Base-by-base conservation (phyloP, 2,113 vertebrate genomes). In the Oreochromis spilurus region DNA sequence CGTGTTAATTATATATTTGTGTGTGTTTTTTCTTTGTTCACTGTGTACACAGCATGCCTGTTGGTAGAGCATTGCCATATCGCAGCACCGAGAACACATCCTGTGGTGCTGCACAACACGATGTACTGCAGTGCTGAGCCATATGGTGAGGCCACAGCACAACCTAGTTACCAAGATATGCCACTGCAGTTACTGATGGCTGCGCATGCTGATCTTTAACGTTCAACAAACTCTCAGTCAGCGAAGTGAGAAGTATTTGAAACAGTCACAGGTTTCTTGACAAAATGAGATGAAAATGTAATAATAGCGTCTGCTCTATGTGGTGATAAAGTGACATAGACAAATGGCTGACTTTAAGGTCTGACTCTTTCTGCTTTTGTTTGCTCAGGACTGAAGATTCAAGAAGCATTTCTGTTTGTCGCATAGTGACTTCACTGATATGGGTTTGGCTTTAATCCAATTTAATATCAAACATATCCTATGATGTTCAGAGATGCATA, bases 131-230 rank as follows among this genome's bases (percentile, higher is more conserved):
- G 87, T 93, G 60, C 88, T 96, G 75, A 72, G 82, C 43, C 93
- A 84, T 1, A 93, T 92, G 16, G 52, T 96, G 81, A 89, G 55
- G 58, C 90, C 94, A 43, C 96, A 97, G 94, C 92, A 43, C 84
- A 95, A 84, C 40, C 92, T 92, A 24, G 2, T 26, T 1, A 79
- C 84, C 31, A 93, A 91, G 81, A 92, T 92, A 38, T 40, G 50
- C 0, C 10, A 85, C 48, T 89, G 83, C 82, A 81, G 8, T n/a
- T 40, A 31, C 9, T 19, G 16, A n/a, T 50, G 16, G 24, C 4
- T 50, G 43, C 24, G n/a, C 70, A 31, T 19, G 17, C 45, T 31
- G 26, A 50, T 50, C 17, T 52, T 77, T 31, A 77, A 52, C 45
- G n/a, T 31, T 50, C 43, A 77, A n/a, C 43, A 77, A 77, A 50